Conservation (phyloP, 2,888 invertebrate species). For the Mylabris sibirica region DNA sequence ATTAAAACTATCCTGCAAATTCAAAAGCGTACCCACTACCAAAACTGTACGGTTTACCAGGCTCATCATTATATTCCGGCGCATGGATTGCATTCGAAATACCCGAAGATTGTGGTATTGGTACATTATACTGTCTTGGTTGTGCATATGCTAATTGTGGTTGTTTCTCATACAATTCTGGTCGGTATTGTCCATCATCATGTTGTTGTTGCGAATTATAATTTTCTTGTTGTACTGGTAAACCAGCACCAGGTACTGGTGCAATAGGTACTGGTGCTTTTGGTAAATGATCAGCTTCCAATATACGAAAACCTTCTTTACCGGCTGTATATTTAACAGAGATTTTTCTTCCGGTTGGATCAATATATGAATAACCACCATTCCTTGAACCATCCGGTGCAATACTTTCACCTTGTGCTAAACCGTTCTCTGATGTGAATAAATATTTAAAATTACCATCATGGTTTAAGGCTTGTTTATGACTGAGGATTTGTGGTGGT, state of each 20-base stretch:
- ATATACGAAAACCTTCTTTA: conserved; percentile 63
- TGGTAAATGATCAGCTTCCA: conserved; percentile 62
- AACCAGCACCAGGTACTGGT: conserved; percentile 42
- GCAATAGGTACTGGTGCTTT: conserved; percentile 52
- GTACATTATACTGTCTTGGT: conserved; percentile 26
- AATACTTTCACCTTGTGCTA: conserved; percentile 73
- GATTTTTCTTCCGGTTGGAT: conserved; percentile 71
- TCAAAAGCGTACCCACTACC: conserved; percentile 71
- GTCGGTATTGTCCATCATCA: conserved; percentile 54
- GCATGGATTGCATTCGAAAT: conserved; percentile 43
- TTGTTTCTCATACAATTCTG: conserved; percentile 46
- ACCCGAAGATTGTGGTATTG: conserved; percentile 27
- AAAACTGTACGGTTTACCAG: conserved; percentile 67
- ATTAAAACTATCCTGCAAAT: conserved; percentile 64
- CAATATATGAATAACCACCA: conserved; percentile 62
- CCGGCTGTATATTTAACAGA: conserved; percentile 66
- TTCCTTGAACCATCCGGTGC: conserved; percentile 72
- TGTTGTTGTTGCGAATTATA: conserved; percentile 32
- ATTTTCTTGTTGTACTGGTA: conserved; percentile 38
- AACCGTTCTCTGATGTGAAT: conserved; percentile 74
- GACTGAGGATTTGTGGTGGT: conserved; percentile 66
- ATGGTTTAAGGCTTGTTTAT: conserved; percentile 70
- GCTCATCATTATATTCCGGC: conserved; percentile 56
- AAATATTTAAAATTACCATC: conserved; percentile 74
- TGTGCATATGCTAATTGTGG: conserved; percentile 24